These are phyloP conservation scores for Xyliphius kryptos DNA, from an alignment of 2,113 vertebrate genomes.

Conservation along the genomic window DNA sequence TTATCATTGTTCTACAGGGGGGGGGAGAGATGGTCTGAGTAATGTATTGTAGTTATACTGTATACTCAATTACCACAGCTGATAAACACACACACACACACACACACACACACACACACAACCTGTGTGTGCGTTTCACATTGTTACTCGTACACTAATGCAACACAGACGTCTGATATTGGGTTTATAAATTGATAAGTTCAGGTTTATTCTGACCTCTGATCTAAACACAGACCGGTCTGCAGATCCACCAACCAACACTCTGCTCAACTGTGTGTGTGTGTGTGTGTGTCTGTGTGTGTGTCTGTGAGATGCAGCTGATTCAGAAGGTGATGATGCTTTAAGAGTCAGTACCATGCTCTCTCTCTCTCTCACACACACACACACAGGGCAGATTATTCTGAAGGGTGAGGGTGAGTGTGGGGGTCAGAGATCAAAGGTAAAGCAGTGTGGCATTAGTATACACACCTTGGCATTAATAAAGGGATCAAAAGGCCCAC, in stretches of 20 bases:
- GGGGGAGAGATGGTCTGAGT: too few species aligned
- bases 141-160: too few species aligned
- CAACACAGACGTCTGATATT: too few species aligned
- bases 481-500: constrained; percentile 99
- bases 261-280: neutral
- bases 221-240: too few species aligned
- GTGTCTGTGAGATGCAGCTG: neutral
- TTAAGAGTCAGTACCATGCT: too few species aligned
- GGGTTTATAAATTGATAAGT: too few species aligned
- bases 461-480: constrained; percentile 99
- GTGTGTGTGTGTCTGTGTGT: neutral
- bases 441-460: constrained; percentile 52
- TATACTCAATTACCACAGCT: too few species aligned
- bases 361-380: too few species aligned
- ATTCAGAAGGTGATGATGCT: too few species aligned
- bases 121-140: neutral
- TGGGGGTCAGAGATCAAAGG: constrained; percentile 40
- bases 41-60: too few species aligned
- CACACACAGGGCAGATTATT: constrained; percentile 40
- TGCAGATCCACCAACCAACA: too few species aligned
- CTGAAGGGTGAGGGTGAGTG: neutral
- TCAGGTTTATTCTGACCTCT: too few species aligned
- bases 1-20: constrained; percentile 90
- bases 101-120: neutral
- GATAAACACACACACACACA: neutral